Base-by-base conservation (phyloP, 2,113 vertebrate species). In the Cromileptes altivelis region DNA sequence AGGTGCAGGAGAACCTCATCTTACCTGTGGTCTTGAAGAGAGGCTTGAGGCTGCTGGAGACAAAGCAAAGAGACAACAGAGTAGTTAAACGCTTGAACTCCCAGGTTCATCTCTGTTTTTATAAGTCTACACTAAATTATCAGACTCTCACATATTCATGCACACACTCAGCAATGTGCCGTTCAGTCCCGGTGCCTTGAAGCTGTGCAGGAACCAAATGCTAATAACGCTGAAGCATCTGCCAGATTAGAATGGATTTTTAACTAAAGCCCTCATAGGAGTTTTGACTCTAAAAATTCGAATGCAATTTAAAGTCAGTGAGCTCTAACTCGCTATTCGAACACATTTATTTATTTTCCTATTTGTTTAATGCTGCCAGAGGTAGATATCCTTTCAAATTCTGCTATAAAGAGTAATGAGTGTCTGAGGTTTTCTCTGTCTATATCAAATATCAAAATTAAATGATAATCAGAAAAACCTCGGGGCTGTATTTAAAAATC, bases 1-100 rank as follows among this genome's bases (percentile, higher is more conserved):
- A 33, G 25, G 23, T 17, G 49, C 30, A 30, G 40, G 50, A 14
- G 75, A 69, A 37, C 0, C 6, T 21, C 0, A 1, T 76, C 94
- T 94, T 85, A 96, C 96, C 95, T 96, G 95, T 80, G 94, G 93
- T 91, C 94, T 92, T 19, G 94, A 88, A 37, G 95, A 91, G 85
- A 94, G 92, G 87, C 94, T 94, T 5, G 94, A 92, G 75, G 95
- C 95, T 96, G 72, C 3, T 67, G 82, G 75, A 81, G 74, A 88
- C 68, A 85, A 86, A 89, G 75, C 37, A 90, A 86, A 91, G 68
- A 84, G 27, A 83, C 68, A 77, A 76, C 1, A 60, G 47, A 70
- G 47, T 3, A 45, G 58, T 85, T 89, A 62, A 87, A 76, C 61
- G 69, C 71, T 86, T 88, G 27, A 78, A 88, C 65, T 71, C 52